Evolutionary conservation across 2,888 invertebrate species (phyloP).

Genomic region (Suillia variegata): DNA sequence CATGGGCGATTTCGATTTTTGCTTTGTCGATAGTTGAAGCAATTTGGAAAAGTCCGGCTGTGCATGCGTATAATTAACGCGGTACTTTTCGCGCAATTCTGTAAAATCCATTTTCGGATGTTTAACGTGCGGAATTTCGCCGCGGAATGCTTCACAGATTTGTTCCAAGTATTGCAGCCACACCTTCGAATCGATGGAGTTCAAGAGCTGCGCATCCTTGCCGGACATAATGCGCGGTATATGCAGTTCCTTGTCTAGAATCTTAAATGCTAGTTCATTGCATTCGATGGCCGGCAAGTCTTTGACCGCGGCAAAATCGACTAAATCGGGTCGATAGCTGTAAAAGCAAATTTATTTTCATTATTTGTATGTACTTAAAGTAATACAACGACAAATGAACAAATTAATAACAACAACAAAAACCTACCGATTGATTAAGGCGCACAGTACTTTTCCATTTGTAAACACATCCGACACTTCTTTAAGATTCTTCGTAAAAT

Average conservation of each 20-base stretch:
- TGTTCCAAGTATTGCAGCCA: constrained; percentile 82
- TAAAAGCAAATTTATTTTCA: constrained; percentile 44
- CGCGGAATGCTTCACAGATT: constrained; percentile 88
- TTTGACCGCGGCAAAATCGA: constrained; percentile 74
- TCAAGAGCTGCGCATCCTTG: constrained; percentile 66
- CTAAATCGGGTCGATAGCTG: constrained; percentile 88
- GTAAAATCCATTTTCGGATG: constrained; percentile 71
- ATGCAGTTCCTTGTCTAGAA: constrained; percentile 83
- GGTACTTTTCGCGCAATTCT: constrained; percentile 57
- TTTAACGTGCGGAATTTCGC: constrained; percentile 85
- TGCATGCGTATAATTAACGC: constrained; percentile 51
- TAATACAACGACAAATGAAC: neutral
- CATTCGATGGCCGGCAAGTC: constrained; percentile 70
- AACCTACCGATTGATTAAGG: constrained; percentile 57
- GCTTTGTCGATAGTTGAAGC: constrained; percentile 49
- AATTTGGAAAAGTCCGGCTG: constrained; percentile 58
- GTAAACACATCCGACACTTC: constrained; percentile 60
- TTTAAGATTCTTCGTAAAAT: constrained; percentile 53
- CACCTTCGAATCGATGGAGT: constrained; percentile 54
- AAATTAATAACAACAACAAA: neutral
- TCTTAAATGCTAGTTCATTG: constrained; percentile 83
- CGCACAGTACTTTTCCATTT: constrained; percentile 58
- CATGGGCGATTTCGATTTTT: constrained; percentile 57
- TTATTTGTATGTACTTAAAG: neutral
- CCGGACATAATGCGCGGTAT: constrained; percentile 75